These are phyloP conservation scores for Syrphus vitripennis DNA, from an alignment of 2,888 invertebrate species.

Conservation along the genomic window DNA sequence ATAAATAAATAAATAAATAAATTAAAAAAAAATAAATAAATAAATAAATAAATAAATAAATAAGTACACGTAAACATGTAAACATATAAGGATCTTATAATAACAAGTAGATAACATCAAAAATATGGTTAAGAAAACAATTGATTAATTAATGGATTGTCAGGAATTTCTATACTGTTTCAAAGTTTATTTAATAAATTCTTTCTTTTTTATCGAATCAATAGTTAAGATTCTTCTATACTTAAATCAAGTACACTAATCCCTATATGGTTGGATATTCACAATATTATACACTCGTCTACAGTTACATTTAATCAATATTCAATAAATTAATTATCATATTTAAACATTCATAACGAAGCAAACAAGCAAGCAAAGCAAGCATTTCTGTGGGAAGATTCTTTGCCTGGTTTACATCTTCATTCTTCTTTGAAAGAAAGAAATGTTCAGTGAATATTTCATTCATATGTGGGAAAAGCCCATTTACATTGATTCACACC, in stretches of 20 bases:
- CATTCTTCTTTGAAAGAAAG: neutral
- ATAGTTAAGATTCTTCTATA: neutral
- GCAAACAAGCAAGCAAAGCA: too few species aligned
- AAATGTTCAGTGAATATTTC: constrained; percentile 8
- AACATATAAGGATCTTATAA: too few species aligned
- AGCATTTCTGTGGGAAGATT: constrained; percentile 1
- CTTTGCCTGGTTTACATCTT: neutral
- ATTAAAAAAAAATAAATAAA: too few species aligned
- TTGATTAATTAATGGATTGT: too few species aligned
- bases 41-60: too few species aligned
- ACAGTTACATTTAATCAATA: neutral
- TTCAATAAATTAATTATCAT: constrained; percentile 10
- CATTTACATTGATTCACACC: constrained; percentile 41
- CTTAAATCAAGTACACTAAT: neutral
- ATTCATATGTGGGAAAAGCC: constrained; percentile 31
- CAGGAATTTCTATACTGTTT: too few species aligned
- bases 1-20: too few species aligned
- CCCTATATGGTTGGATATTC: neutral
- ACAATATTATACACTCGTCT: neutral
- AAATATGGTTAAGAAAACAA: too few species aligned
- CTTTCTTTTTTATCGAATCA: too few species aligned
- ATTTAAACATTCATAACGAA: neutral
- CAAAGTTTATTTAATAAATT: too few species aligned
- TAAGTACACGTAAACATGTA: too few species aligned
- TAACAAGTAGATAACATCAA: too few species aligned